Percentiles rank a stretch among this genome's conserved stretches.
Evolutionary conservation across 2,888 invertebrate species (phyloP).

Genomic region (Eumerus sabulonum): DNA sequence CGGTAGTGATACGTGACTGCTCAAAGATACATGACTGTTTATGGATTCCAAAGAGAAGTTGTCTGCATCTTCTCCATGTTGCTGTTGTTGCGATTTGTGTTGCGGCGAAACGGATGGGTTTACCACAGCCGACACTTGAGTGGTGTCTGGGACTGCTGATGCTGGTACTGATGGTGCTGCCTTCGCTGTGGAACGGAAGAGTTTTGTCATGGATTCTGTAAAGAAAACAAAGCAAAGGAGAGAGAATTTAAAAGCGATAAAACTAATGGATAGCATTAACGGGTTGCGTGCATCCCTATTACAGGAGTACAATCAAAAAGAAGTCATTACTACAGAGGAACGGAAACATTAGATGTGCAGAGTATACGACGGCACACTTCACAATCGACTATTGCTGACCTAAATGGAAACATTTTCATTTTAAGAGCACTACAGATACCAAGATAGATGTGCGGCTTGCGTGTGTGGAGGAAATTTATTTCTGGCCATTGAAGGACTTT

Average conservation of each 20-base stretch:
- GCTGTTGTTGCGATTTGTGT: conserved; percentile 32
- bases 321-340: conserved; percentile 23
- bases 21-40: conserved; percentile 74
- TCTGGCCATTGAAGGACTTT: conserved; percentile 8
- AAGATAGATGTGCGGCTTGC: conserved; percentile 24
- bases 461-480: conserved; percentile 23
- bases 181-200: conserved; percentile 76
- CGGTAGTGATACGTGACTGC: conserved; percentile 69
- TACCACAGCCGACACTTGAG: conserved; percentile 70
- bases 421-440: conserved; percentile 20
- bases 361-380: neutral
- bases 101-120: conserved; percentile 43
- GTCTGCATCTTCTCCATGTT: conserved; percentile 71
- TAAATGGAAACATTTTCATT: conserved; percentile 29
- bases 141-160: conserved; percentile 69
- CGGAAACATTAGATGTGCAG: too few species aligned
- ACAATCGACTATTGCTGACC: conserved; percentile 28
- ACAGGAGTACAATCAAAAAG: conserved; percentile 26
- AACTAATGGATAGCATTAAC: conserved; percentile 66
- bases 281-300: conserved; percentile 45
- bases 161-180: conserved; percentile 68
- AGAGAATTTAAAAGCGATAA: conserved; percentile 56
- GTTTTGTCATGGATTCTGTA: conserved; percentile 78
- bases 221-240: conserved; percentile 67
- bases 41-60: conserved; percentile 77